Evolutionary conservation across 2,888 invertebrate genomes (phyloP).

Genomic region (Drosophila subsilvestris): DNA sequence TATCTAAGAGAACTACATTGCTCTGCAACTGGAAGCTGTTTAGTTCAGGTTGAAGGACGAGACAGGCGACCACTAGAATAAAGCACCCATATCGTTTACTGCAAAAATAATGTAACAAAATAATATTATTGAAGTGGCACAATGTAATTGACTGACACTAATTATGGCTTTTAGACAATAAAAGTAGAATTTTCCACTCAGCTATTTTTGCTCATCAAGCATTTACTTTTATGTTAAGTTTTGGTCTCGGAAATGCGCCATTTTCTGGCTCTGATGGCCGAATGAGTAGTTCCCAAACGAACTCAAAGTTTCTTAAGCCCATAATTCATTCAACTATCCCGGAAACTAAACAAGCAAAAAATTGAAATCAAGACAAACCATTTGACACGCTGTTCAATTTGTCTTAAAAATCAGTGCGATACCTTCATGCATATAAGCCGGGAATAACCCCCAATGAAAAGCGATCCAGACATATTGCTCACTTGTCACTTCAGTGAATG

Average conservation of each 20-base stretch:
- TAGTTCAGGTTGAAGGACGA: too few relatives aligned
- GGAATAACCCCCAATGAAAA: constrained; percentile 32
- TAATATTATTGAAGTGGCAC: too few relatives aligned
- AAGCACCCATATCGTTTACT: too few relatives aligned
- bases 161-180: too few relatives aligned
- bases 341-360: constrained; percentile 34
- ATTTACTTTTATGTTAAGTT: background rate
- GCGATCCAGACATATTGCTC: constrained; percentile 67
- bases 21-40: too few relatives aligned
- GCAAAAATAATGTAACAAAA: too few relatives aligned
- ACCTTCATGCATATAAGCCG: constrained; percentile 5
- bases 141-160: too few relatives aligned
- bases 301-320: constrained; percentile 26
- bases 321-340: constrained; percentile 58
- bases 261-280: background rate
- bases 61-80: too few relatives aligned
- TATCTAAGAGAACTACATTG: too few relatives aligned
- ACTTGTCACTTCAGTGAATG: constrained; percentile 75
- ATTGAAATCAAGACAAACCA: constrained; percentile 43
- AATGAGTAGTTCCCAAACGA: constrained; percentile 2
- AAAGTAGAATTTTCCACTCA: too few relatives aligned
- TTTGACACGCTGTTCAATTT: constrained; percentile 76
- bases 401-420: constrained; percentile 58
- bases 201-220: too few relatives aligned
- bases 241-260: background rate